phyloP scores from a whole-genome alignment of 35 echinoderm and acorn worm genomes.

The Apostichopus parvimensis region DNA sequence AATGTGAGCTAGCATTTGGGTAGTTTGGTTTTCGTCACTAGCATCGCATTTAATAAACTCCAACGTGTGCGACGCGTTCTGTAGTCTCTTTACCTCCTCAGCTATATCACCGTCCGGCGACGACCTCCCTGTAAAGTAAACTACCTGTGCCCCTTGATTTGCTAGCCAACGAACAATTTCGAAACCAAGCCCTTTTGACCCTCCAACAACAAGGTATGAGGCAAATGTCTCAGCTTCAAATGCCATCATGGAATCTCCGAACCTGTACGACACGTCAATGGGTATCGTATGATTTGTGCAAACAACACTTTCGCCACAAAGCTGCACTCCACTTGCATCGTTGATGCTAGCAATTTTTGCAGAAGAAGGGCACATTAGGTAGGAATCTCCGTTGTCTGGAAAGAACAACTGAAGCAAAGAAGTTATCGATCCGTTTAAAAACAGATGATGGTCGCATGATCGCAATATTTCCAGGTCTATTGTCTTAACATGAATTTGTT shows the following conservation, averaged over 20 bases:
- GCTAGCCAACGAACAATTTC: slow-evolving; percentile 61
- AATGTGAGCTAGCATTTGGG: slow-evolving; percentile 23
- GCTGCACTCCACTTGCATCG: background rate
- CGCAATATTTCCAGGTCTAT: background rate
- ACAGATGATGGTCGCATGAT: background rate
- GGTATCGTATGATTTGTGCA: background rate
- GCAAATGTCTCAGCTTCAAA: no score
- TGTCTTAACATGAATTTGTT: background rate
- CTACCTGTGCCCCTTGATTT: slow-evolving; percentile 26
- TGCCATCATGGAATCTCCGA: background rate
- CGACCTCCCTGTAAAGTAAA: slow-evolving; percentile 57
- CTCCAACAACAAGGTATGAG: slow-evolving; percentile 77
- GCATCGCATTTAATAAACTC: slow-evolving; percentile 25
- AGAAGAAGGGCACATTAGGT: no score
- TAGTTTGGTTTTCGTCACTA: background rate
- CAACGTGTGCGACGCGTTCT: background rate
- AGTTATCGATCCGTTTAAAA: background rate
- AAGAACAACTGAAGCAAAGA: background rate
- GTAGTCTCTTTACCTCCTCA: background rate
- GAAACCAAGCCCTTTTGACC: slow-evolving; percentile 71
- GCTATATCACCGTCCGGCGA: background rate
- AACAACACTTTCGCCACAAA: no score
- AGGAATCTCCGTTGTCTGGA: background rate
- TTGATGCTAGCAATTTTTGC: background rate
- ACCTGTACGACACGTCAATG: background rate